A percentile compares a stretch with the other conserved stretches of the same genome.
Evolutionary conservation across 1,140 invertebrate species (phyloP).

Genomic region (Drosophila bipectinata): DNA sequence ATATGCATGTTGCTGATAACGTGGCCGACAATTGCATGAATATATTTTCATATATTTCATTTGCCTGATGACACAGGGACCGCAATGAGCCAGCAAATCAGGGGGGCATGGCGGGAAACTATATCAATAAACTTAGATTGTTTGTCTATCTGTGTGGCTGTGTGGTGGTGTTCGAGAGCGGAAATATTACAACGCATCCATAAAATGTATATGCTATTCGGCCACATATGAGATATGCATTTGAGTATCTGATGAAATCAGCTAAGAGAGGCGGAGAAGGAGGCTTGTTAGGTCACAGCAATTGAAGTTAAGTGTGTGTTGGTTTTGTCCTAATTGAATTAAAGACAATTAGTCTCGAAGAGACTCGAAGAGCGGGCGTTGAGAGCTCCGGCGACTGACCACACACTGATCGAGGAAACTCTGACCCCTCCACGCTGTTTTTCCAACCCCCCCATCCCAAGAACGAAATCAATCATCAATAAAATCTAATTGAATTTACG

Average conservation of each 20-base stretch:
- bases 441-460: neutral
- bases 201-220: conserved; percentile 7
- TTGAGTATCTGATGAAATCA: conserved; percentile 34
- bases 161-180: conserved; percentile 27
- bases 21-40: conserved; percentile 62
- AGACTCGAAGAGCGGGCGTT: neutral
- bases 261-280: conserved; percentile 2
- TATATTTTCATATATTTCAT: conserved; percentile 58
- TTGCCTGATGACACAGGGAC: conserved; percentile 36
- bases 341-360: conserved; percentile 62
- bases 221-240: conserved; percentile 13
- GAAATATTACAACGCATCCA: conserved; percentile 41
- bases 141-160: conserved; percentile 32
- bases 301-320: conserved; percentile 47
- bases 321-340: conserved; percentile 63
- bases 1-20: conserved; percentile 45
- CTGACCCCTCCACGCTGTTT: conserved; percentile 16
- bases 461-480: conserved; percentile 75
- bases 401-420: conserved; percentile 25
- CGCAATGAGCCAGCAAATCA: conserved; percentile 17
- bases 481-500: conserved; percentile 77
- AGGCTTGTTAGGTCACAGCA: conserved; percentile 39
- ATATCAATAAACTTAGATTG: conserved; percentile 49
- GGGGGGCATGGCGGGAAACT: conserved; percentile 16
- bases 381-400: conserved; percentile 4